Percentiles rank a stretch among this genome's conserved stretches.
Conservation (phyloP, 2,888 invertebrate genomes). For the Gisinianus flammeolus region DNA sequence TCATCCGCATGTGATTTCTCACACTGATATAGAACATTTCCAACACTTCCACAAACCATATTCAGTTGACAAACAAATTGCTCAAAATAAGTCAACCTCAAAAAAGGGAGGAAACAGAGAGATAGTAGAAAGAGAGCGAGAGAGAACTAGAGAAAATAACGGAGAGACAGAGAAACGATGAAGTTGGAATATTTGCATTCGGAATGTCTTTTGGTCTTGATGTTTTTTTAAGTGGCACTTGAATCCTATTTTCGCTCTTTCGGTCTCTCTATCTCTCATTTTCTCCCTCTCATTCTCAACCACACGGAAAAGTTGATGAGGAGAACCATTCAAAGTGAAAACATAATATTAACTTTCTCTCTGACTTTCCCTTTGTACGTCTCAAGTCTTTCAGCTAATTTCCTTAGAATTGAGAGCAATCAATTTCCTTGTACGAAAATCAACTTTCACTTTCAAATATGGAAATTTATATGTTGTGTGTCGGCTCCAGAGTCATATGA, state of each 20-base stretch:
- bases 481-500: neutral
- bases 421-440: slow-evolving; percentile 16
- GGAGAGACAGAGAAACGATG: neutral
- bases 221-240: slow-evolving; percentile 34
- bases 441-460: neutral
- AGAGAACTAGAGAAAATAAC: neutral
- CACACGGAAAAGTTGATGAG: slow-evolving; percentile 1
- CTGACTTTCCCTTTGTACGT: neutral
- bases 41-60: neutral
- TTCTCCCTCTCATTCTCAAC: neutral
- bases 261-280: too few species aligned
- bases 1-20: slow-evolving; percentile 22
- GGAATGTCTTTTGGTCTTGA: slow-evolving; percentile 21
- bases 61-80: slow-evolving; percentile 15
- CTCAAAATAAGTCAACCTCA: slow-evolving; percentile 18
- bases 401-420: slow-evolving; percentile 6
- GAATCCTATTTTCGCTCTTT: neutral
- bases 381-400: slow-evolving; percentile 13
- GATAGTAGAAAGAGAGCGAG: neutral
- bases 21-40: slow-evolving; percentile 15
- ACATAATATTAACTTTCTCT: slow-evolving; percentile 29
- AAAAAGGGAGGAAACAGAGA: neutral
- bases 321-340: slow-evolving; percentile 18
- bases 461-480: neutral
- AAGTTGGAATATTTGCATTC: slow-evolving; percentile 32